A percentile compares a stretch with the other conserved stretches of the same genome.
These are phyloP conservation scores for Anthrax anthrax DNA, from an alignment of 2,888 invertebrate genomes.

Conservation along the genomic window DNA sequence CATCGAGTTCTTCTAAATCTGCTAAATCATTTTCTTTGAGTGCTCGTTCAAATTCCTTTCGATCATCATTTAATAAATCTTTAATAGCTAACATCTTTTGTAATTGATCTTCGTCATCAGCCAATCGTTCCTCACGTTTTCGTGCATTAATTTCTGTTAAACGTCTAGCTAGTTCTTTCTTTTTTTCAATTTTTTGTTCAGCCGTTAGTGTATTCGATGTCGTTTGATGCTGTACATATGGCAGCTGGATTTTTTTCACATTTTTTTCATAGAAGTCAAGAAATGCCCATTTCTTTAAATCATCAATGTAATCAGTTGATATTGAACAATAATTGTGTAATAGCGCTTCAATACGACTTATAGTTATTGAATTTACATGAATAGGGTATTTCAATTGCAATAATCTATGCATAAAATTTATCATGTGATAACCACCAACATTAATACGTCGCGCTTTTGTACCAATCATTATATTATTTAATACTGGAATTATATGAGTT, in stretches of 20 bases:
- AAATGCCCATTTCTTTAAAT: constrained; percentile 67
- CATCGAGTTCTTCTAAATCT: constrained; percentile 65
- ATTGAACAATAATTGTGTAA: constrained; percentile 67
- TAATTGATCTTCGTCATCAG: constrained; percentile 77
- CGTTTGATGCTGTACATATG: constrained; percentile 50
- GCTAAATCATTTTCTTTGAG: constrained; percentile 61
- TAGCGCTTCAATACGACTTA: constrained; percentile 75
- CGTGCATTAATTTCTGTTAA: constrained; percentile 81
- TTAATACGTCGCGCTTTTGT: constrained; percentile 67
- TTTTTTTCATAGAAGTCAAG: constrained; percentile 68
- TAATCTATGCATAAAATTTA: constrained; percentile 58
- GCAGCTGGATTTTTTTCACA: constrained; percentile 74
- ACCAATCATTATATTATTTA: constrained; percentile 53
- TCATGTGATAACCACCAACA: constrained; percentile 70
- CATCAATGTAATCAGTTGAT: constrained; percentile 63
- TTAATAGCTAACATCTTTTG: constrained; percentile 61
- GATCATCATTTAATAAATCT: constrained; percentile 61
- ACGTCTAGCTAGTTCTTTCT: constrained; percentile 70
- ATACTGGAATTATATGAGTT: constrained; percentile 73
- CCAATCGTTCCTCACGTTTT: constrained; percentile 72
- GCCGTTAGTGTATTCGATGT: constrained; percentile 35
- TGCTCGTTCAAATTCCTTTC: constrained; percentile 58
- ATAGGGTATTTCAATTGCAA: constrained; percentile 88
- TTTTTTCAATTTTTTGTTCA: constrained; percentile 75
- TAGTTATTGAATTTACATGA: constrained; percentile 74